Evolutionary conservation across 2,888 invertebrate genomes (phyloP).

Genomic region (Xiphydria camelus): DNA sequence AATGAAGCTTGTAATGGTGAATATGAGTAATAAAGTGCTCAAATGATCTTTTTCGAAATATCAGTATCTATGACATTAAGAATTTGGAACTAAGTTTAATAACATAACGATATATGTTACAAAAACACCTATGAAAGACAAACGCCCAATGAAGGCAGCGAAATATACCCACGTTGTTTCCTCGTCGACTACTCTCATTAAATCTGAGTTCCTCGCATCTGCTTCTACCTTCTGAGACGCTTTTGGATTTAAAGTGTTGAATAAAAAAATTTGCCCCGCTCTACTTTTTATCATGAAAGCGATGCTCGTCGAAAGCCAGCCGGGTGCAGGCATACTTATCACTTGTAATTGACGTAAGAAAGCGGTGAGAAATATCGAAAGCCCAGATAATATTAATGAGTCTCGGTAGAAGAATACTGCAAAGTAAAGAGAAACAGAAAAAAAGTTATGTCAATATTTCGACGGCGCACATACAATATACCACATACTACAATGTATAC

Average conservation of each 20-base stretch:
- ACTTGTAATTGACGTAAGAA: constrained; percentile 36
- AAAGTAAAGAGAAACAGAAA: too few relatives aligned
- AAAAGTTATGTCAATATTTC: too few relatives aligned
- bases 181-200: constrained; percentile 16
- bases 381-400: constrained; percentile 39
- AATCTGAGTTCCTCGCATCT: constrained; percentile 20
- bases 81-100: constrained; percentile 26
- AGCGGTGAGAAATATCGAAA: constrained; percentile 44
- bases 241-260: constrained; percentile 41
- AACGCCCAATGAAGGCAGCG: constrained; percentile 37
- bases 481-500: constrained; percentile 1
- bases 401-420: constrained; percentile 42
- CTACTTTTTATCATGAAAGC: constrained; percentile 34
- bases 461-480: too few relatives aligned
- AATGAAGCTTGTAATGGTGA: too few relatives aligned
- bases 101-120: constrained; percentile 38
- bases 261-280: constrained; percentile 39
- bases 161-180: constrained; percentile 37
- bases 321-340: constrained; percentile 31
- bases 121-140: constrained; percentile 32
- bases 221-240: constrained; percentile 35
- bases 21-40: too few relatives aligned
- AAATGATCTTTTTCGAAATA: too few relatives aligned
- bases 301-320: constrained; percentile 32
- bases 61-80: too few relatives aligned